These are phyloP conservation scores for Sisyra terminalis DNA, from an alignment of 2,888 invertebrate genomes.

Conservation along the genomic window DNA sequence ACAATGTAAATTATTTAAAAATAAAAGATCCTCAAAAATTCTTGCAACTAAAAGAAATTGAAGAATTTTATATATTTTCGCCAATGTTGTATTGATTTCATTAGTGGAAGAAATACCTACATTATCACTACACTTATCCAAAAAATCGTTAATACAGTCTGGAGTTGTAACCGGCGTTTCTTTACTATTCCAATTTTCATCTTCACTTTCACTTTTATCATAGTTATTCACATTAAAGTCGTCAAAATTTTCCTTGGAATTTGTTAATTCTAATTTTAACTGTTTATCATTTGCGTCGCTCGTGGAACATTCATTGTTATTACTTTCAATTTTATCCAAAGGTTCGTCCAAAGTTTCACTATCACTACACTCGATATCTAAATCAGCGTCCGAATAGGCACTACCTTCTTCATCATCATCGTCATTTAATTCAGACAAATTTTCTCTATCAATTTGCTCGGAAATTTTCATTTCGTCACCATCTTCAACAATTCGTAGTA, in stretches of 20 bases:
- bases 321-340: not conserved
- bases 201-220: not conserved
- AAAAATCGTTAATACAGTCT: conserved; percentile 5
- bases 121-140: conserved; percentile 6
- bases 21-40: too few relatives aligned
- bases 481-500: not conserved
- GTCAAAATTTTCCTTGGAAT: not conserved
- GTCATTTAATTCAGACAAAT: not conserved
- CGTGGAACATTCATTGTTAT: not conserved
- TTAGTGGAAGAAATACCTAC: conserved; percentile 1
- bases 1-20: too few relatives aligned
- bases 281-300: too few relatives aligned
- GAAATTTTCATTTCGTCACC: too few relatives aligned
- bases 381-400: not conserved
- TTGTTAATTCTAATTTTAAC: too few relatives aligned
- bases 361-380: not conserved
- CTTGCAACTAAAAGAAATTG: too few relatives aligned
- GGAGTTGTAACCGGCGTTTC: not conserved
- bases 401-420: not conserved
- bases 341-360: too few relatives aligned
- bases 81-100: not conserved
- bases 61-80: too few relatives aligned
- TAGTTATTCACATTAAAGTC: not conserved
- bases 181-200: not conserved
- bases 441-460: too few relatives aligned